Conservation (phyloP, 2,888 invertebrate genomes). For the Iselma pallidipennis region DNA sequence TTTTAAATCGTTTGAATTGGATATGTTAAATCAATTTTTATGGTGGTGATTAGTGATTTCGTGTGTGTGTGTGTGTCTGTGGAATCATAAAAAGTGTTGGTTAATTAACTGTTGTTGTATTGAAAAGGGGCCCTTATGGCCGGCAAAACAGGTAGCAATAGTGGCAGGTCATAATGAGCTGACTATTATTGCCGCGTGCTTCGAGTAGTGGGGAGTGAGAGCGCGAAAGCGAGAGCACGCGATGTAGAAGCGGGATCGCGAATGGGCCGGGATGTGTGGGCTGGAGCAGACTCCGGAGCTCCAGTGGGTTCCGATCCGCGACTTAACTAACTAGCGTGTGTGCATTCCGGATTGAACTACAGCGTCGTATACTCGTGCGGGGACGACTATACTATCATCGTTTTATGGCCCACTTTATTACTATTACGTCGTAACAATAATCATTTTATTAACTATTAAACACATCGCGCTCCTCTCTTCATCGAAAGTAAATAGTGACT, state of each 20-base stretch:
- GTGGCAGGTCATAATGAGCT: constrained; percentile 54
- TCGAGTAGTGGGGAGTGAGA: constrained; percentile 49
- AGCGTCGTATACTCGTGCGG: constrained; percentile 52
- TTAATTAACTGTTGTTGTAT: constrained; percentile 31
- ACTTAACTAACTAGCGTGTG: constrained; percentile 69
- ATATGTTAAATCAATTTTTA: background rate
- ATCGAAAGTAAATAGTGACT: constrained; percentile 9
- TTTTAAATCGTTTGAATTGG: background rate
- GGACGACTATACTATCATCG: constrained; percentile 36
- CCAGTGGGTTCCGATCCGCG: constrained; percentile 61
- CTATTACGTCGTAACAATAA: constrained; percentile 55
- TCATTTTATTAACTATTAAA: constrained; percentile 49
- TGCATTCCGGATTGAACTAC: constrained; percentile 57
- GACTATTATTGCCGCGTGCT: constrained; percentile 52
- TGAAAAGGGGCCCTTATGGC: constrained; percentile 34
- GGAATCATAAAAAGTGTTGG: background rate
- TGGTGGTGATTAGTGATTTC: constrained; percentile 10
- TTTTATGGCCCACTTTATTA: constrained; percentile 51
- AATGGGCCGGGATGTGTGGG: constrained; percentile 58
- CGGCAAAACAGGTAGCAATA: constrained; percentile 53
- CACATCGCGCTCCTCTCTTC: constrained; percentile 4
- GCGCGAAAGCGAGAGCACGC: constrained; percentile 45
- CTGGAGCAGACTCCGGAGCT: constrained; percentile 66
- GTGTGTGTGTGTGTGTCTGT: background rate
- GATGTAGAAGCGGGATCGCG: constrained; percentile 48